Base-by-base conservation (phyloP, 2,113 vertebrate species). In the Notothenia coriiceps region DNA sequence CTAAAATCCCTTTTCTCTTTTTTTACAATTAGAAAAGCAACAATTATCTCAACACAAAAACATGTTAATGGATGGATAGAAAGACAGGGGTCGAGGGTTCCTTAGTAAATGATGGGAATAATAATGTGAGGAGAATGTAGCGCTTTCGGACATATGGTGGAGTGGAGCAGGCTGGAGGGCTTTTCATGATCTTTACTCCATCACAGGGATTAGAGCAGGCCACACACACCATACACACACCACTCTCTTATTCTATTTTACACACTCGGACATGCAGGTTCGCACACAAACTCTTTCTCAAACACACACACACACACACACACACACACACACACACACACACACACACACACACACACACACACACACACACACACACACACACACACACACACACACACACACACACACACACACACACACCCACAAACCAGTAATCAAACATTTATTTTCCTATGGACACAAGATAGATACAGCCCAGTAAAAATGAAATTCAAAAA, bases 191-290 rank as follows among this genome's bases (percentile, higher is more conserved):
- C 95, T 94, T 94, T 93, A 96, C 95, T 96, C 96, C 96, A 96
- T 97, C 96, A 96, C 95, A 94, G 94, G 97, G 97, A 98, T 99
- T 99, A 98, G 95, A 96, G 94, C 13, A 43, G 52, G 65, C 94
- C 61, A 96, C 96, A 97, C 95, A 87, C 96, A 96, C 95, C 96
- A 71, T 55, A 63, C 70, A 96, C 96, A 96, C 77, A 43, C 46
- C 11, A 52, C 50, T 43, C 29, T 49, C 49, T 35, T 3, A 17
- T 29, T 33, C 25, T n/a, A 15, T 55, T n/a, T 15, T 44, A 54
- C 65, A n/a, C 59, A 60, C 54, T 52, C 76, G 70, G 44, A 44
- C n/a, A 64, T 20, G 29, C 55, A 74, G 61, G 52, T 46, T 64
- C 94, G 92, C 49, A 95, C 93, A 96, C 95, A 97, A 35, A 35